Base-by-base conservation (phyloP, 2,888 invertebrate genomes). In the Mycogona germanica region DNA sequence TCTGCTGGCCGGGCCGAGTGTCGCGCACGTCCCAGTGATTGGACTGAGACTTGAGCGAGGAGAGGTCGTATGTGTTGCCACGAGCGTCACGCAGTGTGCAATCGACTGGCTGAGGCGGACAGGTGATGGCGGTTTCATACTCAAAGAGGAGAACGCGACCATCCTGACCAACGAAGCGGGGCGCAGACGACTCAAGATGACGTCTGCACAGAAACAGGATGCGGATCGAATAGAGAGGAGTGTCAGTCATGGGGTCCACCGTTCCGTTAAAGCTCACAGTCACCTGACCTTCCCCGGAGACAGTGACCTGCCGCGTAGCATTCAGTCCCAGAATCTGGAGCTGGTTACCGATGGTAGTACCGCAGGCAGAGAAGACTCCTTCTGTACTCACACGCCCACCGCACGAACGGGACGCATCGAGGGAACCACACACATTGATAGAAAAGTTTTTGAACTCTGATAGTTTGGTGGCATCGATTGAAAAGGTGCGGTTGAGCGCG, bases 61-160 rank as follows among this genome's bases (percentile, higher is more conserved):
- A 46, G 40, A 55, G 42, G 41, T 55, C 55, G 32, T 52, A 55
- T n/a, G 23, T 28, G 29, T 46, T 53, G 4, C 55, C 52, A 12
- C 29, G 12, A 9, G 17, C 21, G 46, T 55, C 46, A n/a, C 29
- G 42, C 26, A 42, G 29, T 19, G 32, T 21, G 45, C 55, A 55
- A 17, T 51, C 44, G n/a, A 55, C 45, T 32, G 30, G 23, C 19
- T 45, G 9, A 12, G 51, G 38, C 9, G 55, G 55, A 35, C 55
- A 55, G n/a, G 40, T 40, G 12, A 51, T 32, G 46, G 23, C 28
- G 2, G 55, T 52, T 12, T 45, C 45, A 25, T 32, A 51, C 14
- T 38, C 40, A 26, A 55, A 55, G 29, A 42, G 17, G 32, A 44
- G 51, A 23, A 29, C 21, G 14, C 14, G 2, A 7, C 37, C 40